These are phyloP conservation scores for Selenia dentaria DNA, from an alignment of 2,888 invertebrate genomes.

Conservation along the genomic window DNA sequence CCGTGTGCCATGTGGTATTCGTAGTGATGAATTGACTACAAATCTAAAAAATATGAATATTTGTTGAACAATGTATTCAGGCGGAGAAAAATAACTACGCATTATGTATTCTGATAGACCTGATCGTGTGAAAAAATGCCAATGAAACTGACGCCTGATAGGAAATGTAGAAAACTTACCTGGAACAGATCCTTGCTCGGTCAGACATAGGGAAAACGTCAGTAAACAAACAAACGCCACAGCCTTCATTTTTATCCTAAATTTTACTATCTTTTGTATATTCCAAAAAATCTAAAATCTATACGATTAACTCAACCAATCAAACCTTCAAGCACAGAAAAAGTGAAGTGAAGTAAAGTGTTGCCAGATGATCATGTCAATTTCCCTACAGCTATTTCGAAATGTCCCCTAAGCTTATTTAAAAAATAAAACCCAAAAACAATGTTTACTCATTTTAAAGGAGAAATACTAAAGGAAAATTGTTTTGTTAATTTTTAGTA, in stretches of 20 bases:
- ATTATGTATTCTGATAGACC: too few species aligned
- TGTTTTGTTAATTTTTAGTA: too few species aligned
- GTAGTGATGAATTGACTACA: too few species aligned
- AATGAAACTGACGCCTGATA: constrained; percentile 41
- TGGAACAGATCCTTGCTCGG: constrained; percentile 42
- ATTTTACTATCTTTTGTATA: constrained; percentile 28
- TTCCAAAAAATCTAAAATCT: constrained; percentile 21
- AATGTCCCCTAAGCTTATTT: too few species aligned
- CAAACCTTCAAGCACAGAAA: constrained; percentile 1
- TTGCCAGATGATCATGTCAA: background rate
- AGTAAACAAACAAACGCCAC: constrained; percentile 67
- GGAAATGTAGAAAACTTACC: constrained; percentile 47
- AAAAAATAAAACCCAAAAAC: too few species aligned
- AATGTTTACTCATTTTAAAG: too few species aligned
- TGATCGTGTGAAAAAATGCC: constrained; percentile 52
- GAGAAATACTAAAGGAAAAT: too few species aligned
- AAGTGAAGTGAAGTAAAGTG: constrained; percentile 7
- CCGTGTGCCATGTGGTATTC: too few species aligned
- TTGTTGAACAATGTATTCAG: too few species aligned
- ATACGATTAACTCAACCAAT: constrained; percentile 32
- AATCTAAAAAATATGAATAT: too few species aligned
- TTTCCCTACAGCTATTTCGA: too few species aligned
- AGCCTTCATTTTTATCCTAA: constrained; percentile 69
- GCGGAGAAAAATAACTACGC: constrained; percentile 46
- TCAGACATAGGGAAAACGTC: constrained; percentile 59